Conservation (phyloP, 2,113 vertebrate genomes). For the Rattus norvegicus region GRCr8 NC_086030.1:51778501-51779000, state of each 20-base stretch:
- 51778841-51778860: neutral
- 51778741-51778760: neutral
- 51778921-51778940: neutral
- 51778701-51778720: neutral
- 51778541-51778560: neutral
- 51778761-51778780: neutral
- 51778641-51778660: neutral
- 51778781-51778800: neutral
- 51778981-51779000: neutral
- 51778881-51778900: neutral
- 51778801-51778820: neutral
- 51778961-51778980: too few relatives aligned
- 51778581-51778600: neutral
- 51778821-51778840: neutral
- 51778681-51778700: neutral
- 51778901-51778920: neutral
- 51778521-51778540: neutral
- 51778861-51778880: neutral
- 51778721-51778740: neutral
- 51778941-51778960: neutral
- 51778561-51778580: neutral
- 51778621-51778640: neutral
- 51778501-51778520: neutral
- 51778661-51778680: neutral
- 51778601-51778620: neutral